phyloP scores from a whole-genome alignment of 2,113 vertebrate species.

The Pavo muticus region DNA sequence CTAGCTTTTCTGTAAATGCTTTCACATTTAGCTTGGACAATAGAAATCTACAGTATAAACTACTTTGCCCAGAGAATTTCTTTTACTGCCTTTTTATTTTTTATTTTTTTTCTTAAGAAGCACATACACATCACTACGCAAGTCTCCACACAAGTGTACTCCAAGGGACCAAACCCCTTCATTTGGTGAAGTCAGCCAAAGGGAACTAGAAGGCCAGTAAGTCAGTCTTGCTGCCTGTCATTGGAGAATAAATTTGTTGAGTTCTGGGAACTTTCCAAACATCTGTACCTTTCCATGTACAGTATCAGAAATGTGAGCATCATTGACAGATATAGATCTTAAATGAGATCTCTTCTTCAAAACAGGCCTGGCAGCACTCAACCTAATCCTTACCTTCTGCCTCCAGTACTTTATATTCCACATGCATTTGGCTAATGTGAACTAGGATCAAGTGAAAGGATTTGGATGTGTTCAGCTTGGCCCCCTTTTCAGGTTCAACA shows the following conservation, averaged over 20 bases:
- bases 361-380: rapidly evolving
- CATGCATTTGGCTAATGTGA: not conserved
- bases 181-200: conserved; percentile 37
- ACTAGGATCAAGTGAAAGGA: not conserved
- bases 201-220: not conserved
- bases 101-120: not conserved
- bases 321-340: not conserved
- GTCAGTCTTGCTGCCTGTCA: not conserved
- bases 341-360: not conserved
- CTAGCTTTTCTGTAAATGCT: not conserved
- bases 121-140: not conserved
- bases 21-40: not conserved
- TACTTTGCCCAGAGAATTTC: not conserved
- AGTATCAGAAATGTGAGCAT: not conserved
- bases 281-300: not conserved
- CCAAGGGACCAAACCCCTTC: not conserved
- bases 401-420: not conserved
- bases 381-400: not conserved
- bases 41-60: not conserved
- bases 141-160: not conserved
- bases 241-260: not conserved
- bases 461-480: not conserved
- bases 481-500: not conserved
- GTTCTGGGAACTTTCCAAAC: conserved; percentile 40
- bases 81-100: not conserved